phyloP scores from a whole-genome alignment of 2,888 invertebrate species.

The Thecophora atra region DNA sequence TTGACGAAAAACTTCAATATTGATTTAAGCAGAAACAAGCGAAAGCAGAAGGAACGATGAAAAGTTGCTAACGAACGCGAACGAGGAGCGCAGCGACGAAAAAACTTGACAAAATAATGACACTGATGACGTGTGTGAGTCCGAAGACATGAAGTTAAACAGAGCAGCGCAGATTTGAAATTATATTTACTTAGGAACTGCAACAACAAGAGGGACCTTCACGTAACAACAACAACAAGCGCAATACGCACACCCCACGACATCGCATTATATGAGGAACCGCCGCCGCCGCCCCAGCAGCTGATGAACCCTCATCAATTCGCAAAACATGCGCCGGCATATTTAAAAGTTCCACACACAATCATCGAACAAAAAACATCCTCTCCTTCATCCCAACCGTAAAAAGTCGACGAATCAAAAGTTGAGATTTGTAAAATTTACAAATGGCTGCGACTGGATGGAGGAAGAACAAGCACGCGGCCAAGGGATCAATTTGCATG shows the following conservation, averaged over 20 bases:
- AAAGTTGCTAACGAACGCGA: not conserved
- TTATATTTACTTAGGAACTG: conserved; percentile 34
- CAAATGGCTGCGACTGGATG: conserved; percentile 18
- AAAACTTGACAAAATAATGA: conserved; percentile 47
- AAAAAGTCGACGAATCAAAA: conserved; percentile 40
- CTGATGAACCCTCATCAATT: not conserved
- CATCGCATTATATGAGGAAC: not conserved
- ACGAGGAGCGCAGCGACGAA: conserved; percentile 27
- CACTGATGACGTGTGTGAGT: conserved; percentile 49
- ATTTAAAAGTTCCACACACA: conserved; percentile 9
- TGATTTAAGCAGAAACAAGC: conserved; percentile 32
- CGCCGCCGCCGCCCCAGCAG: not conserved
- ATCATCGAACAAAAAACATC: not conserved
- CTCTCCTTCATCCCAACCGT: conserved; percentile 31
- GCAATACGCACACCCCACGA: not conserved
- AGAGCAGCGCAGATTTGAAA: conserved; percentile 45
- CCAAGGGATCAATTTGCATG: conserved; percentile 18
- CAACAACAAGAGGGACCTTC: conserved; percentile 28
- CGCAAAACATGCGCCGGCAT: not conserved
- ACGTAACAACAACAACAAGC: not conserved
- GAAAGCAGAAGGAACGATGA: conserved; percentile 5
- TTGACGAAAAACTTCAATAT: conserved; percentile 42
- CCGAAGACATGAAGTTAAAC: conserved; percentile 50
- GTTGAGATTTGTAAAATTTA: conserved; percentile 36
- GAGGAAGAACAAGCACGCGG: not conserved